These are phyloP conservation scores for Numenius arquata DNA, from an alignment of 2,113 vertebrate species.

Conservation along the genomic window DNA sequence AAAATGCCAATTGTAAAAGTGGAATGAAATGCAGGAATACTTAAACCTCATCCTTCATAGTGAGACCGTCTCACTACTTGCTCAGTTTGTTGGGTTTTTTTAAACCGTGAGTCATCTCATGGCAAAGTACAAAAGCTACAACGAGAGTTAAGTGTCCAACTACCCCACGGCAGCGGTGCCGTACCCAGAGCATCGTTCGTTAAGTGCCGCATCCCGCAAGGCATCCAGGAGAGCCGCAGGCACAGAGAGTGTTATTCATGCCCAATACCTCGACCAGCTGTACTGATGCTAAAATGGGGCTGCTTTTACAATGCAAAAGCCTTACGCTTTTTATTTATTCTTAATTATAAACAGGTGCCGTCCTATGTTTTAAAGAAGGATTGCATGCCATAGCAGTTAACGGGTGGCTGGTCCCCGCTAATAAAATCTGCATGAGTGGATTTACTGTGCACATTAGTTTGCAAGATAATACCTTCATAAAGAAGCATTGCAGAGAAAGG, in stretches of 20 bases:
- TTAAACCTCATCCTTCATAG: neutral
- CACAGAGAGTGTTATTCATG: neutral
- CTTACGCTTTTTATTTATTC: neutral
- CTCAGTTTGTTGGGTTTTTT: neutral
- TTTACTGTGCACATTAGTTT: neutral
- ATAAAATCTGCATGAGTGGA: neutral
- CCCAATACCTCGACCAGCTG: neutral
- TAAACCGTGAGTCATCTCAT: neutral
- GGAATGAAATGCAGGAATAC: neutral
- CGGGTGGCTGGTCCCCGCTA: neutral
- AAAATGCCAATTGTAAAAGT: neutral
- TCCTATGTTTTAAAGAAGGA: neutral
- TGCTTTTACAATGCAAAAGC: neutral
- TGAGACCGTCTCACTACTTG: neutral
- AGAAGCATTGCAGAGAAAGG: neutral
- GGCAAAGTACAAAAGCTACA: neutral
- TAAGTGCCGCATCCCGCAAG: neutral
- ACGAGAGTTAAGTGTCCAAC: neutral
- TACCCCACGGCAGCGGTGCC: accelerated
- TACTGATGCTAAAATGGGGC: neutral
- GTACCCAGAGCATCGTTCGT: accelerated
- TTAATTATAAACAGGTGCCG: neutral
- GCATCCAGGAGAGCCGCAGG: neutral
- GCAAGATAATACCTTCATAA: neutral
- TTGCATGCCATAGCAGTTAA: neutral